Conservation (phyloP, 2,113 vertebrate species). For the Ptilorrhoa leucosticta region DNA sequence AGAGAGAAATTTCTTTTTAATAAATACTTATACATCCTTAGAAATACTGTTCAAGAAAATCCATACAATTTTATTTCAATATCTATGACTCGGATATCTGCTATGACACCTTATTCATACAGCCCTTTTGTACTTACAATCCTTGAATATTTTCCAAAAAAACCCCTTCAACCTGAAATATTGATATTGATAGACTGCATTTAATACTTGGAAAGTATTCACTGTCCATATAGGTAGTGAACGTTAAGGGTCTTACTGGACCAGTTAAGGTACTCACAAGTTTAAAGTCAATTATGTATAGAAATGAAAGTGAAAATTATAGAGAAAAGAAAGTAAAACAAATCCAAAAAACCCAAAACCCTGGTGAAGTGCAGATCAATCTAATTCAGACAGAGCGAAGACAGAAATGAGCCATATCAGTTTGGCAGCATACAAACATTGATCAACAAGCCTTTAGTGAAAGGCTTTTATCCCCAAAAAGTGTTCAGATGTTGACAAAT, state of each 20-base stretch:
- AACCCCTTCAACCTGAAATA: neutral
- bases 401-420: neutral
- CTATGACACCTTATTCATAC: neutral
- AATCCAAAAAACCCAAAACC: neutral
- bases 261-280: neutral
- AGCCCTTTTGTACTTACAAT: neutral
- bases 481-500: neutral
- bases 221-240: neutral
- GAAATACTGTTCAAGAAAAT: neutral
- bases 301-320: neutral
- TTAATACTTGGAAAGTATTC: neutral
- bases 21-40: neutral
- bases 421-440: neutral
- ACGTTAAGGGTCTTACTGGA: neutral
- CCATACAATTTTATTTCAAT: neutral
- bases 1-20: neutral
- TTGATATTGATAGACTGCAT: neutral
- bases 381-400: neutral
- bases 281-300: neutral
- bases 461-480: neutral
- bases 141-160: neutral
- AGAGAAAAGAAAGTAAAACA: neutral
- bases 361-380: fast-evolving
- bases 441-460: neutral
- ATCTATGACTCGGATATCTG: neutral